Conservation (phyloP, 2,113 vertebrate genomes). For the Aythya baeri region DNA sequence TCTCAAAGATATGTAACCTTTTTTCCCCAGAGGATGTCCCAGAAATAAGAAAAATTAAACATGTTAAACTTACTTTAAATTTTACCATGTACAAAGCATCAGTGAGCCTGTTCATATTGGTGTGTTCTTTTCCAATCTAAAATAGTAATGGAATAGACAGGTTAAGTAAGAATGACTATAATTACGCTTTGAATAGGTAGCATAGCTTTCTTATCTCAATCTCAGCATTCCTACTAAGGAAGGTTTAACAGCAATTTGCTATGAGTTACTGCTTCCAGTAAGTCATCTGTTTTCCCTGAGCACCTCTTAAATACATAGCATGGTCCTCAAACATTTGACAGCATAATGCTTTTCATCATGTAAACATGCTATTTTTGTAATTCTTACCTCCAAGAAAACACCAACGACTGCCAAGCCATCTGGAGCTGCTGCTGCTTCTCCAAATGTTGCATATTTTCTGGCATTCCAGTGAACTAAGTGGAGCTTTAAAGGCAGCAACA, state of each 20-base stretch:
- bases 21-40: neutral
- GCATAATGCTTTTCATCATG: conserved; percentile 26
- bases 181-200: neutral
- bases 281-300: conserved; percentile 41
- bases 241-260: neutral
- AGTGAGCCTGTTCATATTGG: conserved; percentile 88
- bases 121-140: conserved; percentile 87
- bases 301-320: conserved; percentile 26
- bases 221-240: neutral
- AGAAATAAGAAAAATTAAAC: neutral
- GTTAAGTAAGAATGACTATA: neutral
- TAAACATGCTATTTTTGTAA: conserved; percentile 53
- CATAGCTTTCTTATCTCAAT: neutral
- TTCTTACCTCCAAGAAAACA: conserved; percentile 91
- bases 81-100: conserved; percentile 95
- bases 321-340: conserved; percentile 55
- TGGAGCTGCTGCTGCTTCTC: conserved; percentile 85
- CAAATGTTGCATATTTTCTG: conserved; percentile 88
- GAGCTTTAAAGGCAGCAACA: conserved; percentile 77
- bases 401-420: conserved; percentile 94
- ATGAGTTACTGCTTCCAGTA: neutral
- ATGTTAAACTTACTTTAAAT: conserved; percentile 85
- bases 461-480: conserved; percentile 98
- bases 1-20: neutral
- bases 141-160: conserved; percentile 27